A percentile compares a stretch with the other conserved stretches of the same genome.
These are phyloP conservation scores for Rhogogaster chlorosoma DNA, from an alignment of 2,888 invertebrate species.

Conservation along the genomic window DNA sequence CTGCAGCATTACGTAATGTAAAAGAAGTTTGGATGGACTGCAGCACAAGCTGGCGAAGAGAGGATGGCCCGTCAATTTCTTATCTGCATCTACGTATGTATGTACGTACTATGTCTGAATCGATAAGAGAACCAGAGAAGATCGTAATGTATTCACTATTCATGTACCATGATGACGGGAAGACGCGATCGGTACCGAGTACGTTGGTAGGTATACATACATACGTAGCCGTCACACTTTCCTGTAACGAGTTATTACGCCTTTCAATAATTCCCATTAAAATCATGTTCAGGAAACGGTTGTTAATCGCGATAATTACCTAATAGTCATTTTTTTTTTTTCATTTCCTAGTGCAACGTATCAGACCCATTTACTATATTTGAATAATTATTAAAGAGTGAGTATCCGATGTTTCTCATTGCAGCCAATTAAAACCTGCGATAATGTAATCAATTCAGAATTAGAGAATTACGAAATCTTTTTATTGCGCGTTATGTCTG, in stretches of 20 bases:
- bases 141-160: not conserved
- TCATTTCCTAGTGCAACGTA: not conserved
- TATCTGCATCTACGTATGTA: not conserved
- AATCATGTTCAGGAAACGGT: not conserved
- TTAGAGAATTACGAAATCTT: not conserved
- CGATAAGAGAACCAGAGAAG: not conserved
- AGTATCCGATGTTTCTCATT: not conserved
- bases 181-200: not conserved
- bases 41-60: not conserved
- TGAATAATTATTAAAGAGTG: not conserved
- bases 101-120: not conserved
- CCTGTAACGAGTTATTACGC: not conserved
- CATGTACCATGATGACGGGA: not conserved
- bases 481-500: not conserved
- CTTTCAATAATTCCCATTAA: constrained; percentile 11
- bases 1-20: constrained; percentile 23
- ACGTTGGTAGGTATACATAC: not conserved
- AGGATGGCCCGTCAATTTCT: not conserved
- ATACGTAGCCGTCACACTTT: constrained; percentile 18
- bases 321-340: not conserved
- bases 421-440: not conserved
- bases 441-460: not conserved
- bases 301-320: not conserved
- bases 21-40: not conserved
- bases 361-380: not conserved